Evolutionary conservation across 37 sponge, comb jelly and placozoan species (phyloP).

Genomic region (Bolinopsis microptera): DNA sequence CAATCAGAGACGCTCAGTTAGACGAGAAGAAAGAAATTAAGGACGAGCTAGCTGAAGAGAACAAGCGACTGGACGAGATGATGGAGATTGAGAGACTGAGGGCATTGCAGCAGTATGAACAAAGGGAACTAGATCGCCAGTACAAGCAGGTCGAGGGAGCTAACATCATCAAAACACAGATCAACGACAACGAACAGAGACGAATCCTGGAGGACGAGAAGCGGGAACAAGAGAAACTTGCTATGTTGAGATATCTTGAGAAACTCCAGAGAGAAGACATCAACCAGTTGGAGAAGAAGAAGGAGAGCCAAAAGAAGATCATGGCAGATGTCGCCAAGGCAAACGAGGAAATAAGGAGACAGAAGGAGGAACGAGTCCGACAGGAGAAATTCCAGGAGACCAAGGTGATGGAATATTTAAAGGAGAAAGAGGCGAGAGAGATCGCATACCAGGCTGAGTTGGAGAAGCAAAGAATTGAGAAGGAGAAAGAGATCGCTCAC

Average conservation of each 20-base stretch:
- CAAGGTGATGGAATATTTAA: slow-evolving; percentile 86
- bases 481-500: slow-evolving; percentile 92
- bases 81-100: slow-evolving; percentile 91
- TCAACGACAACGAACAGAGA: slow-evolving; percentile 83
- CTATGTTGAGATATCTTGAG: slow-evolving; percentile 79
- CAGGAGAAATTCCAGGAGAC: slow-evolving; percentile 88
- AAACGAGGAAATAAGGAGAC: slow-evolving; percentile 81
- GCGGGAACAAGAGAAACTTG: slow-evolving; percentile 93
- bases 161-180: slow-evolving; percentile 89
- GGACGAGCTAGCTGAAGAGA: slow-evolving; percentile 77
- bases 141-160: slow-evolving; percentile 72
- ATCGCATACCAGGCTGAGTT: slow-evolving; percentile 81
- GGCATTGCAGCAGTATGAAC: slow-evolving; percentile 80
- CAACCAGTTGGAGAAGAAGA: slow-evolving; percentile 82
- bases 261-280: slow-evolving; percentile 79
- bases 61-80: slow-evolving; percentile 87
- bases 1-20: slow-evolving; percentile 95
- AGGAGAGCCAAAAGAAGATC: slow-evolving; percentile 74
- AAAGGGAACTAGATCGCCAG: slow-evolving; percentile 68
- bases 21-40: slow-evolving; percentile 84
- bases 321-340: slow-evolving; percentile 92
- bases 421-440: slow-evolving; percentile 91
- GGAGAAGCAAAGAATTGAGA: slow-evolving; percentile 86
- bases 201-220: slow-evolving; percentile 86
- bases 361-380: slow-evolving; percentile 76